Evolutionary conservation across 2,888 invertebrate species (phyloP), one percentile per base, ranked within the genome.

Genomic region (Hemithea aestivaria): DNA sequence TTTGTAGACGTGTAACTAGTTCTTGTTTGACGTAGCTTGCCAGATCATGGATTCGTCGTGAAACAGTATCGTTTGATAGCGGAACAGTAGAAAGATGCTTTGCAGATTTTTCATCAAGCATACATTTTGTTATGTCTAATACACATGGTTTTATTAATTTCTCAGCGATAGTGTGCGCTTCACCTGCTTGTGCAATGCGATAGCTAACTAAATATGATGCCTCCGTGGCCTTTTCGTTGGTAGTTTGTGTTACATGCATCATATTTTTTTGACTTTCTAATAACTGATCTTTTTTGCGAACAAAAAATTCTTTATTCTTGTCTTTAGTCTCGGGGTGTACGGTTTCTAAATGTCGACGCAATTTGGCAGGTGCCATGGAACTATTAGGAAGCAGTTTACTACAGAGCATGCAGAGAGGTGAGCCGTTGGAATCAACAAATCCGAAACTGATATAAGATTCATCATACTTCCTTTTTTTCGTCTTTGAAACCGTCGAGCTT

Each of bases 61-160:
- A 53, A 48, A 58, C 55, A 48, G 59, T 63, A 56, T 59, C 55
- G 48, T 65, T 62, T 49, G 62, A 64, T 43, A 64, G 53, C 44
- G 58, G 59, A 24, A 61, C 49, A 45, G 48, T 53, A 46, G 51
- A 53, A 53, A 62, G 45, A 51, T 57, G 48, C 55, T 63, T 45
- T 51, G 58, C 58, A 51, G 49, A 43, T 56, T 55, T 65, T 59
- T 48, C 30, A 30, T 47, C 62, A 30, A 48, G 52, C 54, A 56
- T 62, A 44, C 62, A 33, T 42, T 51, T 47, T 58, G 59, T 24
- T 41, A 46, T 30, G 57, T 53, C 42, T 60, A 49, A 47, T 20
- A 52, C 45, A 42, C 42, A 37, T 42, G 34, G 42, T 16, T 38
- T 43, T 44, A 54, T 60, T 48, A 61, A 51, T 40, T 53, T 53